Evolutionary conservation across 2,888 invertebrate species (phyloP), one percentile per base, ranked within the genome.

Genomic region (Microdon myrmicae): DNA sequence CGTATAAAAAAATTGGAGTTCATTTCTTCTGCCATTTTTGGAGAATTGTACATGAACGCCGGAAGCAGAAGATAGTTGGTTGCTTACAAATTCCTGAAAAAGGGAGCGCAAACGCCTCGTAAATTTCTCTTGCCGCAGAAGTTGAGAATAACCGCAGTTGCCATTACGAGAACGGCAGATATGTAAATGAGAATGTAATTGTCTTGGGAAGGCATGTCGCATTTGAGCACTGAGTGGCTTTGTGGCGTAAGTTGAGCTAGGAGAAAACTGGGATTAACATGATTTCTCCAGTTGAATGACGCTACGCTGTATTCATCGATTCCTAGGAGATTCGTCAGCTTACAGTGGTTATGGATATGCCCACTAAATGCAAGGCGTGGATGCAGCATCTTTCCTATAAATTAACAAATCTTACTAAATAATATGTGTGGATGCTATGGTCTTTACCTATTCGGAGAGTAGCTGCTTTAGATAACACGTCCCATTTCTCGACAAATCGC

Each of bases 281-380:
- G 91, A 80, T 98, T 96, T 54, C 97, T 84, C 98, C 98, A 98
- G 74, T 90, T 96, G 73, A 96, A 98, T 3, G 97, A 97, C 0
- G 97, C 89, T 4, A 98, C 86, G 0, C 96, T 96, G 71, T 88
- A 86, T 77, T 92, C 92, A 2, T 85, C 80, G 49, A 87, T 80
- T 59, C 83, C 82, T 22, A 83, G 70, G 0, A 70, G 69, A 76
- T 84, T 87, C 74, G 71, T 83, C 70, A 79, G 82, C 43, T 86
- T 85, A 75, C 98, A 98, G 51, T 92, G 92, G 77, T 95, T 90
- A 81, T 98, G 98, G 0, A 94, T 94, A 76, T 98, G 98, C 0
- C 92, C 98, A 45, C 90, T 90, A 59, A 98, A 85, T 1, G 89
- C 88, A 2, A 94, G 81, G 6, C 96, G 84, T 0, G 95, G 95